A percentile compares a stretch with the other conserved stretches of the same genome.
phyloP scores from a whole-genome alignment of 2,797 vertebrate genomes.

The Masticophis lateralis region DNA sequence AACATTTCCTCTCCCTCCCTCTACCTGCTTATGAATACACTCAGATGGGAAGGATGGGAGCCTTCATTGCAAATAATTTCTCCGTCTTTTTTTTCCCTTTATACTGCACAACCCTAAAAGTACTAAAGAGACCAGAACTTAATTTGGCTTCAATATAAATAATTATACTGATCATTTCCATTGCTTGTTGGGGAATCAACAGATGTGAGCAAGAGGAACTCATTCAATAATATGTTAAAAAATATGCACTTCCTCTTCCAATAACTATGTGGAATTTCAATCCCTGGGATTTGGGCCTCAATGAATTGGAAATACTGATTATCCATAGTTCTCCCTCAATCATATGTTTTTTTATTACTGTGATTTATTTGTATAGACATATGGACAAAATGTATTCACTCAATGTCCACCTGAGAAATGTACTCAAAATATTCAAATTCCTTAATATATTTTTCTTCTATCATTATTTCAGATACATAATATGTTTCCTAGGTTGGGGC shows the following conservation, averaged over 20 bases:
- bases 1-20: neutral
- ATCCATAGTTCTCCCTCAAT: neutral
- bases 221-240: neutral
- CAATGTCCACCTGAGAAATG: neutral
- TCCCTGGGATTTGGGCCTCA: neutral
- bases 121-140: neutral
- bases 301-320: neutral
- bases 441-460: neutral
- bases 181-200: neutral
- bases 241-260: neutral
- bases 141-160: neutral
- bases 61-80: neutral
- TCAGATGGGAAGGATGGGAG: neutral
- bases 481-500: neutral
- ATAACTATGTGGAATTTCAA: neutral
- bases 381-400: neutral
- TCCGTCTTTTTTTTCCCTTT: neutral
- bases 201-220: neutral
- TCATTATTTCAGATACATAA: neutral
- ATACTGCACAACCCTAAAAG: neutral
- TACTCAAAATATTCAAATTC: neutral
- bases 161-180: neutral
- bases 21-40: neutral
- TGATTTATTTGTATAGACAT: neutral
- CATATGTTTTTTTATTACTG: neutral